Percentiles rank a stretch among this genome's conserved stretches.
Evolutionary conservation across 1,140 invertebrate species (phyloP).

Genomic region (Orius laevigatus): DNA sequence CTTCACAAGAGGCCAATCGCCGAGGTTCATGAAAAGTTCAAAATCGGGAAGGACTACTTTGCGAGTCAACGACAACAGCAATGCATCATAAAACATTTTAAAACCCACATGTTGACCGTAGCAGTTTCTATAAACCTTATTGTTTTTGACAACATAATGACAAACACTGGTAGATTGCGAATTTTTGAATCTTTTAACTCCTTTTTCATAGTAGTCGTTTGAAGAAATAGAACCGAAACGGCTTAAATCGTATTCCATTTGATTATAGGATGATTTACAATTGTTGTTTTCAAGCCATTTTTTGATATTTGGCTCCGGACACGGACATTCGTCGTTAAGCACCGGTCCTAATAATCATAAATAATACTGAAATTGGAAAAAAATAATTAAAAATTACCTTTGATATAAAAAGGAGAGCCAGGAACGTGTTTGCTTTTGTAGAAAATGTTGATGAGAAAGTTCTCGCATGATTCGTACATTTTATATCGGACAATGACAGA

Average conservation of each 20-base stretch:
- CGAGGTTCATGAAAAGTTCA: slow-evolving; percentile 85
- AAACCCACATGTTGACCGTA: slow-evolving; percentile 92
- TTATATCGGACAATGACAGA: slow-evolving; percentile 73
- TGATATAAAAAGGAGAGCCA: slow-evolving; percentile 45
- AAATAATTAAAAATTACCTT: slow-evolving; percentile 32
- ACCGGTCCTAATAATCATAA: slow-evolving; percentile 39
- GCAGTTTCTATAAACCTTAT: slow-evolving; percentile 72
- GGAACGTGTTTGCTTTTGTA: slow-evolving; percentile 48
- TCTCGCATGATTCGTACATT: slow-evolving; percentile 52
- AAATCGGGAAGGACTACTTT: slow-evolving; percentile 75
- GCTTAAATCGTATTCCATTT: slow-evolving; percentile 60
- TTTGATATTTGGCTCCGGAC: slow-evolving; percentile 45
- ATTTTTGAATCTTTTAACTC: slow-evolving; percentile 46
- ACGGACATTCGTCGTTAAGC: slow-evolving; percentile 72
- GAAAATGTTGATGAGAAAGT: slow-evolving; percentile 51
- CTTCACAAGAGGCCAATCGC: slow-evolving; percentile 79
- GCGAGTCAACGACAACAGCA: slow-evolving; percentile 63
- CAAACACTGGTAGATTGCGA: slow-evolving; percentile 71
- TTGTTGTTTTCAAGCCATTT: slow-evolving; percentile 49
- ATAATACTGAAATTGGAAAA: slow-evolving; percentile 11
- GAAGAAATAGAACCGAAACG: slow-evolving; percentile 58
- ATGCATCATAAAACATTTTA: slow-evolving; percentile 86
- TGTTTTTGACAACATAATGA: slow-evolving; percentile 75
- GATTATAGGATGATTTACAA: slow-evolving; percentile 43
- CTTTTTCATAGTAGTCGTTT: slow-evolving; percentile 41